Evolutionary conservation across 2,888 invertebrate genomes (phyloP).

Genomic region (Tridacna crocea): DNA sequence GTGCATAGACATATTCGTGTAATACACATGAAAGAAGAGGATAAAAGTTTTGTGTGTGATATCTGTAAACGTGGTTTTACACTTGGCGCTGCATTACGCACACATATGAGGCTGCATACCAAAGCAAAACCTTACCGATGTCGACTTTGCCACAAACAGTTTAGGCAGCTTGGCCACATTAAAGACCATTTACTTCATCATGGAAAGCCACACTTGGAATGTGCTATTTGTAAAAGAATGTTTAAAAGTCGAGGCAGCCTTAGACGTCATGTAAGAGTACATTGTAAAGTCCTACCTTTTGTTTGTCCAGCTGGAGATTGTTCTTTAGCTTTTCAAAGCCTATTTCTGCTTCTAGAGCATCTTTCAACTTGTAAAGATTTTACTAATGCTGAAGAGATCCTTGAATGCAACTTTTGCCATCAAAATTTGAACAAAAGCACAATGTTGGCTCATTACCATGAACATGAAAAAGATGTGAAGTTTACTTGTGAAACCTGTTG

Average conservation of each 20-base stretch:
- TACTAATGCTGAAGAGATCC: neutral
- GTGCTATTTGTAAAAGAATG: slow-evolving; percentile 29
- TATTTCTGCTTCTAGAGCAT: slow-evolving; percentile 11
- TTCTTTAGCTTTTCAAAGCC: neutral
- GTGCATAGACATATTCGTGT: slow-evolving; percentile 40
- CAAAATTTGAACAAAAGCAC: neutral
- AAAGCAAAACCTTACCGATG: slow-evolving; percentile 45
- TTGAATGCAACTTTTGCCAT: slow-evolving; percentile 27
- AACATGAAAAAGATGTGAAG: slow-evolving; percentile 35
- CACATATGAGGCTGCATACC: slow-evolving; percentile 53
- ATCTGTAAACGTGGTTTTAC: slow-evolving; percentile 52
- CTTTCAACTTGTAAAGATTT: neutral
- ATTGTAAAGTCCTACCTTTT: slow-evolving; percentile 39
- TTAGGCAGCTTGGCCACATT: slow-evolving; percentile 46
- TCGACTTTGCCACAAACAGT: slow-evolving; percentile 45
- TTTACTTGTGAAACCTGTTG: slow-evolving; percentile 33
- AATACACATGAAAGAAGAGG: slow-evolving; percentile 43
- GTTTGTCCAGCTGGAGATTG: slow-evolving; percentile 37
- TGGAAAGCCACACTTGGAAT: slow-evolving; percentile 18
- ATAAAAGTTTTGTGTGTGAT: slow-evolving; percentile 46
- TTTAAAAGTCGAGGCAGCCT: slow-evolving; percentile 31
- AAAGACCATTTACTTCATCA: slow-evolving; percentile 49
- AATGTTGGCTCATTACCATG: slow-evolving; percentile 20
- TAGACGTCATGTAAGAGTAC: slow-evolving; percentile 18
- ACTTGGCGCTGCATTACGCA: slow-evolving; percentile 27